These are phyloP conservation scores for Lithophane leautieri DNA, from an alignment of 2,888 invertebrate genomes.

Conservation along the genomic window DNA sequence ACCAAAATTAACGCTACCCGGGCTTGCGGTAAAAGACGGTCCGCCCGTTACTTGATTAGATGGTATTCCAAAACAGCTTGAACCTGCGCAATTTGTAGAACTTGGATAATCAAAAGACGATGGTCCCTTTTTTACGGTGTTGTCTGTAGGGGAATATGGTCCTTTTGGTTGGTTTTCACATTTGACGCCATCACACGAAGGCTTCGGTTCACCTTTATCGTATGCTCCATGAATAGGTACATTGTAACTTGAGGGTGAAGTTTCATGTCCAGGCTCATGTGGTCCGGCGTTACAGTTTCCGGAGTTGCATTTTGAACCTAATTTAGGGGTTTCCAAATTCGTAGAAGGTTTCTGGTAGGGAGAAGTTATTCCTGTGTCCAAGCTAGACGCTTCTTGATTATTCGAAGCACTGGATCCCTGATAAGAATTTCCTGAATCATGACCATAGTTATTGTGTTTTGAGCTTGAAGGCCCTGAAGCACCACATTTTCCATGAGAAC, in stretches of 20 bases:
- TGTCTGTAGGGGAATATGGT: conserved; percentile 25
- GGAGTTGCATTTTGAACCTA: conserved; percentile 64
- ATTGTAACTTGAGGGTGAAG: conserved; percentile 56
- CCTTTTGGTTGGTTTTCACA: conserved; percentile 55
- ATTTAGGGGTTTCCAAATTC: conserved; percentile 78
- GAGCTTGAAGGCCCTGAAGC: conserved; percentile 25
- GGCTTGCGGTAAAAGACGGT: conserved; percentile 22
- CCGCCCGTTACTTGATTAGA: conserved; percentile 20
- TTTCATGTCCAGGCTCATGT: conserved; percentile 39
- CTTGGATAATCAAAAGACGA: conserved; percentile 26
- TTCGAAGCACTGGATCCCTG: conserved; percentile 61
- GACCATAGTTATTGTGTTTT: conserved; percentile 36
- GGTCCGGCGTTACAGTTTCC: conserved; percentile 65
- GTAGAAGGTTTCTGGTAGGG: conserved; percentile 72
- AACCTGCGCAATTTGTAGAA: conserved; percentile 47
- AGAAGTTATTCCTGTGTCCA: conserved; percentile 48
- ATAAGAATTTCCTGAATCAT: conserved; percentile 59
- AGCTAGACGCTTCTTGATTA: conserved; percentile 52
- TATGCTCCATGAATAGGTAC: conserved; percentile 60
- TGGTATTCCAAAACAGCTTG: conserved; percentile 46
- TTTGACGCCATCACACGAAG: conserved; percentile 51
- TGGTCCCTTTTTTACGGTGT: conserved; percentile 25
- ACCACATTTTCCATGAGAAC: conserved; percentile 59
- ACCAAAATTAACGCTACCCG: conserved; percentile 24
- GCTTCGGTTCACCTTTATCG: conserved; percentile 35